A percentile compares a stretch with the other conserved stretches of the same genome.
phyloP scores from a whole-genome alignment of 2,797 vertebrate species.

The Hephaestus fuliginosus region DNA sequence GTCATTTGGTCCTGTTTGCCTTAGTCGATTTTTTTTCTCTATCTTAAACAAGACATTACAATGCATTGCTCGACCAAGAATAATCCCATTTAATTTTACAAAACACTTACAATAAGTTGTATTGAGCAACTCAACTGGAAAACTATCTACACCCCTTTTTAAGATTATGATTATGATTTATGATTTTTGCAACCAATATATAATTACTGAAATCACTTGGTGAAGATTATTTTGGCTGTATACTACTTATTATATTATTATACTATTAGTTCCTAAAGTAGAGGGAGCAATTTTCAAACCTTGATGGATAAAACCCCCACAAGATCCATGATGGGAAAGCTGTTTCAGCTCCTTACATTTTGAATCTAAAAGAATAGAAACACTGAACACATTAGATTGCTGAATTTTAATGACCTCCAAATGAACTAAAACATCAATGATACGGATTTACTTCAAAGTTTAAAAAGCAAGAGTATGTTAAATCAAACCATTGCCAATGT shows the following conservation, averaged over 20 bases:
- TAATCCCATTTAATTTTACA: too few species aligned
- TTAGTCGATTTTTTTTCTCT: background rate
- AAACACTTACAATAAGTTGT: too few species aligned
- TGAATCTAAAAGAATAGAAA: background rate
- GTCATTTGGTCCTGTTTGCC: background rate
- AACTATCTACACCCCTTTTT: background rate
- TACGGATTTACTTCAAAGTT: too few species aligned
- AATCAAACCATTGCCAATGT: too few species aligned
- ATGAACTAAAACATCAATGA: background rate
- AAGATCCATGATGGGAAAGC: background rate
- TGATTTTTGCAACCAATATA: background rate
- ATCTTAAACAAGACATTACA: background rate
- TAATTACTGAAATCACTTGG: background rate
- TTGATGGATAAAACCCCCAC: background rate
- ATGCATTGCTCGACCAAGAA: background rate
- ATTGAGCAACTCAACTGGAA: background rate
- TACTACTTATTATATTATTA: too few species aligned
- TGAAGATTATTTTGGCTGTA: background rate
- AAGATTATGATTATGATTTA: background rate
- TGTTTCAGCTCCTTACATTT: background rate
- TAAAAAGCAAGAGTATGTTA: too few species aligned
- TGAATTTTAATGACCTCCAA: background rate
- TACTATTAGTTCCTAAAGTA: background rate
- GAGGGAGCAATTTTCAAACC: background rate
- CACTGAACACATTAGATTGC: background rate